These are phyloP conservation scores for Frankliniella intonsa DNA, from an alignment of 2,888 invertebrate genomes.

Conservation along the genomic window DNA sequence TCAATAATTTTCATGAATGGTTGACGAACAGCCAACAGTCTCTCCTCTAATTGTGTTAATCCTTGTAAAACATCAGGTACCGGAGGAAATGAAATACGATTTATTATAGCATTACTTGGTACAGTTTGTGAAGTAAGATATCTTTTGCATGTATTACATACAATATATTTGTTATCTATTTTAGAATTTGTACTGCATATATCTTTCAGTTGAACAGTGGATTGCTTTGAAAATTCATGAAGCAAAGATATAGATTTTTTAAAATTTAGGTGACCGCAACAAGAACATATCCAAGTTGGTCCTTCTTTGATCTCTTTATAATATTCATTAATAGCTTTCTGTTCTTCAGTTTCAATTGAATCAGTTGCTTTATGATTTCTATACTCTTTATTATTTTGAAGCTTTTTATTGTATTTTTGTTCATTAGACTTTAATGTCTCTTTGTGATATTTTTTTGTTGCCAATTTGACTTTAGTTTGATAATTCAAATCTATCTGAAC, in stretches of 20 bases:
- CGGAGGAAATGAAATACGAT: conserved; percentile 28
- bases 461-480: neutral
- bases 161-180: neutral
- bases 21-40: conserved; percentile 30
- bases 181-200: neutral
- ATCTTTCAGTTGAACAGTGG: neutral
- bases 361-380: neutral
- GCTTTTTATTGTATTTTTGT: neutral
- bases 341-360: neutral
- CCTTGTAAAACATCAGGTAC: conserved; percentile 28
- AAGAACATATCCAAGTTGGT: neutral
- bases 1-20: neutral
- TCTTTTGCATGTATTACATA: neutral
- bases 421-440: neutral
- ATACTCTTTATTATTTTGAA: neutral
- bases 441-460: neutral
- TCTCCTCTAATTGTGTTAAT: conserved; percentile 32
- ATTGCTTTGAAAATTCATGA: neutral
- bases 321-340: neutral
- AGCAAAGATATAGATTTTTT: neutral
- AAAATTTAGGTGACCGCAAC: neutral
- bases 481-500: neutral
- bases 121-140: neutral
- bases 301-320: neutral
- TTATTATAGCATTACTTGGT: neutral